Conservation (phyloP, 2,113 vertebrate genomes). For the Chascanopsetta lugubris region DNA sequence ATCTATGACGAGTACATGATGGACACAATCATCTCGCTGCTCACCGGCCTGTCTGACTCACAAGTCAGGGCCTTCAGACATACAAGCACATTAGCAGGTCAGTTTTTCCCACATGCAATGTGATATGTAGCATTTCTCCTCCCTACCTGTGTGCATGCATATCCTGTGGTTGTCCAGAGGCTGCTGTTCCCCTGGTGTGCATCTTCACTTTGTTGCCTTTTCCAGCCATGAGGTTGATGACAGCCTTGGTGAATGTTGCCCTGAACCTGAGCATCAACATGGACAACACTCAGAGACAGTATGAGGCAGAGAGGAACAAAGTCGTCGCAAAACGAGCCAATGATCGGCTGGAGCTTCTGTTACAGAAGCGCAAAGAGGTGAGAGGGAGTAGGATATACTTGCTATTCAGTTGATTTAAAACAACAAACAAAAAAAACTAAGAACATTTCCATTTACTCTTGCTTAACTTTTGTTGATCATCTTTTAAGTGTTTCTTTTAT, state of each 20-base stretch:
- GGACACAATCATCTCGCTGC: constrained; percentile 96
- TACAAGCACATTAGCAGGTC: constrained; percentile 96
- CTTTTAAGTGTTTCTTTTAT: background rate
- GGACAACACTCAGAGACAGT: constrained; percentile 98
- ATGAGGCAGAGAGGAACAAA: constrained; percentile 96
- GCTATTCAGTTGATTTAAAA: too few species aligned
- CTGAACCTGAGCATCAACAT: constrained; percentile 98
- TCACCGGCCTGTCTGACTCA: constrained; percentile 95
- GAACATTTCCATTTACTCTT: background rate
- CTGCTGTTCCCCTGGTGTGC: background rate
- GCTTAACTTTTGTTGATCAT: too few species aligned
- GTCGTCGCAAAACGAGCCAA: constrained; percentile 94
- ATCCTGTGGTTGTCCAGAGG: background rate
- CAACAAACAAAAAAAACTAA: background rate
- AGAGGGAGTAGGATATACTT: too few species aligned
- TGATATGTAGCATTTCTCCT: background rate
- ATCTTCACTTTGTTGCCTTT: constrained; percentile 11
- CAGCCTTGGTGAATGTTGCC: constrained; percentile 88
- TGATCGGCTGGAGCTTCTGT: constrained; percentile 90
- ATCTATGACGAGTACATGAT: constrained; percentile 99
- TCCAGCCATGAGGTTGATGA: constrained; percentile 98
- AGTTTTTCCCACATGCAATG: constrained; percentile 10
- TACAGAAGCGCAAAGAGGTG: constrained; percentile 98
- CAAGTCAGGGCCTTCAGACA: constrained; percentile 97
- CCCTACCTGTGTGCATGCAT: background rate